A percentile compares a stretch with the other conserved stretches of the same genome.
Evolutionary conservation across 2,888 invertebrate genomes (phyloP).

Genomic region (Monochamus alternatus): DNA sequence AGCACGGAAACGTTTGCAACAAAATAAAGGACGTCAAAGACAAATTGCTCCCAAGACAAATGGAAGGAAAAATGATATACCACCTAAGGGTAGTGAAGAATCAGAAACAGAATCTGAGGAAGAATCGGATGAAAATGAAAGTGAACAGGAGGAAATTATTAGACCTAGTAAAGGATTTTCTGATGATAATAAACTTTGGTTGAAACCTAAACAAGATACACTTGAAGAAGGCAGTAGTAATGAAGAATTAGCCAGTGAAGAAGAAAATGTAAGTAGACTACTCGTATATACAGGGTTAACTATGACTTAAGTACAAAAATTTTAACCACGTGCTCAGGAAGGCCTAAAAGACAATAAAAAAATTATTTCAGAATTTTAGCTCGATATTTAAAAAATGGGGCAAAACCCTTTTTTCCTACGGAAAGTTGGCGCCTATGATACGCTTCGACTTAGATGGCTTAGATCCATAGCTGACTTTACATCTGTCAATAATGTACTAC

Average conservation of each 20-base stretch:
- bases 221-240: constrained; percentile 60
- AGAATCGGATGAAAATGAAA: constrained; percentile 47
- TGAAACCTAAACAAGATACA: constrained; percentile 75
- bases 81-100: constrained; percentile 48
- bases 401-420: no score
- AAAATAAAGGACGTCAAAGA: constrained; percentile 56
- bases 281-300: no score
- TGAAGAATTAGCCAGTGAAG: constrained; percentile 53
- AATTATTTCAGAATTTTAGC: no score
- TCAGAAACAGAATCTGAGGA: constrained; percentile 52
- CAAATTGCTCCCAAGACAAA: constrained; percentile 56
- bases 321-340: no score
- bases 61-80: constrained; percentile 51
- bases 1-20: constrained; percentile 61
- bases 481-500: no score
- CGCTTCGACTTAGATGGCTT: no score
- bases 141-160: constrained; percentile 62
- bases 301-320: no score
- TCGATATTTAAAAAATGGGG: no score
- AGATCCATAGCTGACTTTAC: no score
- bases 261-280: constrained; percentile 61
- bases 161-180: constrained; percentile 73
- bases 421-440: no score
- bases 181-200: constrained; percentile 83
- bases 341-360: no score